Evolutionary conservation across 2,797 vertebrate genomes (phyloP), one percentile per base, ranked within the genome.

Genomic region (Eleutherodactylus coqui): DNA sequence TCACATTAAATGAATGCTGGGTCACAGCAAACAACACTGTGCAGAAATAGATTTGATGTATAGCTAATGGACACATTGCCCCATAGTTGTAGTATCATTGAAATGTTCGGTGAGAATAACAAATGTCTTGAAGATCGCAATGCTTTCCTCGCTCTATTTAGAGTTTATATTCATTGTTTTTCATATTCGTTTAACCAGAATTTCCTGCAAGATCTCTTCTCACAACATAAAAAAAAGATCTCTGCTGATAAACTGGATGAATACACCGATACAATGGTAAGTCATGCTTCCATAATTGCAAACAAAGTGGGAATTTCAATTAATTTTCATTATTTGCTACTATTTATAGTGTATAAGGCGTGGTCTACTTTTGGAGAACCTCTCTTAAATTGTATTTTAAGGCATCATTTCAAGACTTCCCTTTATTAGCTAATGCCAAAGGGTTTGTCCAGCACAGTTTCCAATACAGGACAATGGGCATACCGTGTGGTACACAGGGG

Each of bases 251-350:
- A 97, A 79, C 91, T 99, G 93, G 96, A 96, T 55, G 96, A 98
- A 79, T 99, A 99, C 86, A 97, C 97, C 0, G 95, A 96, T 83
- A 90, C 95, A 53, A 98, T 99, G 97, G 98, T 98, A 94, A 91
- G 89, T 88, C 10, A 4, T 0, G n/a, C 0, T 11, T 27, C 16
- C 16, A 58, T 34, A 19, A 69, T 9, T 70, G 24, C 1, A 24
- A 43, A 19, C 13, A n/a, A n/a, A 41, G 3, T 41, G 38, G 16
- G 3, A 17, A 16, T 51, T 51, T 51, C 47, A 49, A 49, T 49
- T 49, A 6, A 49, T 51, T 51, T 17, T 51, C 49, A 1, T n/a
- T n/a, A n/a, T n/a, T n/a, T n/a, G n/a, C n/a, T n/a, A n/a, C n/a
- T n/a, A n/a, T n/a, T 55, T 55, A 9, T 55, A 8, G n/a, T n/a